A percentile compares a stretch with the other conserved stretches of the same genome.
phyloP scores from a whole-genome alignment of 2,888 invertebrate species.

The Nowickia ferox region DNA sequence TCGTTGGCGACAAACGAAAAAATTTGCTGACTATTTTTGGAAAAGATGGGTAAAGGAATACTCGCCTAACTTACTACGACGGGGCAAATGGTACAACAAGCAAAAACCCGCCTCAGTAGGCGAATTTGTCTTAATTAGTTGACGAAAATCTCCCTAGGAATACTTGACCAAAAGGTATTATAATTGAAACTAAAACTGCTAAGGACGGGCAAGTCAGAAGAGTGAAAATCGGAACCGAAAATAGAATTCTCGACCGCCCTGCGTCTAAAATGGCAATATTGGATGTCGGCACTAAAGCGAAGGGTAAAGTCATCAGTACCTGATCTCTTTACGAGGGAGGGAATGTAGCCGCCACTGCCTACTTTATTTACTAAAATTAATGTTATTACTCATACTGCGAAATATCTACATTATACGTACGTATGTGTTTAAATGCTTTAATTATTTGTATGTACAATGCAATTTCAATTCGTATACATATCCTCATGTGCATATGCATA shows the following conservation, averaged over 20 bases:
- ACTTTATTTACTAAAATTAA: background rate
- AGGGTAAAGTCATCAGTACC: conserved; percentile 5
- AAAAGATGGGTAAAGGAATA: conserved; percentile 65
- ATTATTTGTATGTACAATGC: background rate
- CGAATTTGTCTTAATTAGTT: conserved; percentile 10
- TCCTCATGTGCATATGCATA: background rate
- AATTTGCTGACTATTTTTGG: conserved; percentile 70
- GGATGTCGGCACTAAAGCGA: conserved; percentile 11
- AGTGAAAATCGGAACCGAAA: conserved; percentile 21
- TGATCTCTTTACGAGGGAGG: conserved; percentile 35
- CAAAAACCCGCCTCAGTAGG: conserved; percentile 24
- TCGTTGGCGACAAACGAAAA: conserved; percentile 63
- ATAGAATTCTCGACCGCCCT: background rate
- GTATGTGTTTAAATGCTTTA: background rate
- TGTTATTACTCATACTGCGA: background rate
- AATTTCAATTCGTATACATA: background rate
- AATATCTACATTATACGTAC: background rate
- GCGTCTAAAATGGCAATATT: conserved; percentile 2
- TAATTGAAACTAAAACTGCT: conserved; percentile 15
- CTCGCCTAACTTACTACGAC: conserved; percentile 45
- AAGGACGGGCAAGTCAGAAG: conserved; percentile 35
- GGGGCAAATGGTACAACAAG: conserved; percentile 62
- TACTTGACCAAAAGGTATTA: conserved; percentile 21
- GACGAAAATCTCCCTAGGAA: conserved; percentile 20
- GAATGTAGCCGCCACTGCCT: conserved; percentile 27